A percentile compares a stretch with the other conserved stretches of the same genome.
Evolutionary conservation across 1,140 invertebrate species (phyloP).

Genomic region (Ectropis grisescens): DNA sequence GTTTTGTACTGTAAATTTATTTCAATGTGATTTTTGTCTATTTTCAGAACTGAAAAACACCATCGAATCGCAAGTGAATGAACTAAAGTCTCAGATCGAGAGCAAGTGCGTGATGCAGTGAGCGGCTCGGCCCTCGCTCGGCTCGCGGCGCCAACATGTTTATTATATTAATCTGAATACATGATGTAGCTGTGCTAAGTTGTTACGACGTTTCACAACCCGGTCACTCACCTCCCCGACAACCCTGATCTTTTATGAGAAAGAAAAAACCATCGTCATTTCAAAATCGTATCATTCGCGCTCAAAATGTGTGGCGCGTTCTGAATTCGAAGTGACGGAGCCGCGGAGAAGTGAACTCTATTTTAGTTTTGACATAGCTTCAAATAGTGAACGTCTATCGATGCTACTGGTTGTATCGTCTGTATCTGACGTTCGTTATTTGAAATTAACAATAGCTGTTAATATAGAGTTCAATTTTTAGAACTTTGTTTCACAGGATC

Average conservation of each 20-base stretch:
- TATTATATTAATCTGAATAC: constrained; percentile 40
- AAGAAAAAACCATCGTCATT: constrained; percentile 6
- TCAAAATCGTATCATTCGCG: constrained; percentile 22
- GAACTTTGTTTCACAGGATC: no score
- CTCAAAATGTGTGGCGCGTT: constrained; percentile 46
- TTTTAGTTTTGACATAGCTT: no score
- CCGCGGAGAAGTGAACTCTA: no score
- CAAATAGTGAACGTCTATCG: no score
- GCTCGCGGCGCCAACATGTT: constrained; percentile 7
- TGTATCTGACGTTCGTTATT: no score
- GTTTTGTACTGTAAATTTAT: no score
- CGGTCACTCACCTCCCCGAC: constrained; percentile 1
- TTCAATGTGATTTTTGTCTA: no score
- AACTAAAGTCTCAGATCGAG: constrained; percentile 94
- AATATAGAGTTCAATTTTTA: no score
- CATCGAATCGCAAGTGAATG: constrained; percentile 94
- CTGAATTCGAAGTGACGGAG: no score
- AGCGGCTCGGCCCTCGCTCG: constrained; percentile 18
- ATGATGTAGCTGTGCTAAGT: constrained; percentile 59
- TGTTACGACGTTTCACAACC: constrained; percentile 27
- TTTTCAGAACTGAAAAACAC: constrained; percentile 94
- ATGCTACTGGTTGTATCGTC: no score
- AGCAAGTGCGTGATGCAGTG: constrained; percentile 93
- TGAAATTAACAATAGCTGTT: no score
- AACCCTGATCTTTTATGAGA: constrained; percentile 3